phyloP scores from a whole-genome alignment of 2,888 invertebrate genomes.

The Pachliopta kotzebuea region DNA sequence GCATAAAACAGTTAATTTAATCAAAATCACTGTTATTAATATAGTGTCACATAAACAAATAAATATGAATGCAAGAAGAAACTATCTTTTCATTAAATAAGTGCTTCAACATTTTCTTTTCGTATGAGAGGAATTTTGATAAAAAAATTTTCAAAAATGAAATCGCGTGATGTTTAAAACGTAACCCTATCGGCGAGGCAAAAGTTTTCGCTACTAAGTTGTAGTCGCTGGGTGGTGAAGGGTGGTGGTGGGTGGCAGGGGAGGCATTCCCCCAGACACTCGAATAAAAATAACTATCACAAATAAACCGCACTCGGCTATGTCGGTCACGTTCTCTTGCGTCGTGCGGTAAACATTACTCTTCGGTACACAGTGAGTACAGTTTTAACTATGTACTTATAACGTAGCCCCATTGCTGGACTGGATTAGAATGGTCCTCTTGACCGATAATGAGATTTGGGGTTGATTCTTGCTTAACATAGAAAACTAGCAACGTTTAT shows the following conservation, averaged over 20 bases:
- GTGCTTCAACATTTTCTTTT: not conserved
- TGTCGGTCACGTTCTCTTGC: constrained; percentile 13
- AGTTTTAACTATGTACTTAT: not conserved
- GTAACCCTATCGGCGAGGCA: not conserved
- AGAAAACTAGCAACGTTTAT: not conserved
- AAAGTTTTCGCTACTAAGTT: constrained; percentile 1
- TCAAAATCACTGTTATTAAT: too few species aligned
- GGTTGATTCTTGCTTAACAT: not conserved
- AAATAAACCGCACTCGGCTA: constrained; percentile 1
- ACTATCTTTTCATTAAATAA: too few species aligned
- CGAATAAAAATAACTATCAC: constrained; percentile 30
- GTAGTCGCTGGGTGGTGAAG: not conserved
- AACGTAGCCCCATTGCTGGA: not conserved
- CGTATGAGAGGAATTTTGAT: not conserved
- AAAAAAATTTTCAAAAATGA: not conserved
- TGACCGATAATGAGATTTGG: not conserved
- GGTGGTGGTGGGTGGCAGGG: too few species aligned
- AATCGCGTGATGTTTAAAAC: not conserved
- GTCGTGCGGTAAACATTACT: constrained; percentile 17
- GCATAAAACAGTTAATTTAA: too few species aligned
- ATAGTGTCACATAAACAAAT: too few species aligned
- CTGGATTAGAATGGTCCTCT: not conserved
- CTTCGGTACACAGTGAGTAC: not conserved
- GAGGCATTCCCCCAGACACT: constrained; percentile 21
- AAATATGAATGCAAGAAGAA: too few species aligned